A percentile compares a stretch with the other conserved stretches of the same genome.
These are phyloP conservation scores for Ciconia stormi DNA, from an alignment of 2,113 vertebrate species.

Conservation along the genomic window DNA sequence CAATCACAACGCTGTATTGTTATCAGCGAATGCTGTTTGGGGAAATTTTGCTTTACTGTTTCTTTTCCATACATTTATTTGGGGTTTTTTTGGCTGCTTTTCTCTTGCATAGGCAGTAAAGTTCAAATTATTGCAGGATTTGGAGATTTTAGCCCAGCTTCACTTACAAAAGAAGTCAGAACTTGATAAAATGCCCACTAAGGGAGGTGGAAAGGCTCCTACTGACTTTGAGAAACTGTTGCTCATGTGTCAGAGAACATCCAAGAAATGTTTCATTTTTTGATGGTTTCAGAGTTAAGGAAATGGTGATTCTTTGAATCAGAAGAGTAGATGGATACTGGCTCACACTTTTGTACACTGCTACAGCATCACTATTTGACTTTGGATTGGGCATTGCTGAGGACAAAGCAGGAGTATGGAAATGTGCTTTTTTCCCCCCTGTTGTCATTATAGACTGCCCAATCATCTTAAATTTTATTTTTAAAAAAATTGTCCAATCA, in stretches of 20 bases:
- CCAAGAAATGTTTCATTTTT: background rate
- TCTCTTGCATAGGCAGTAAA: background rate
- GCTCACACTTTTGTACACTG: background rate
- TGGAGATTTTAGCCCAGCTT: background rate
- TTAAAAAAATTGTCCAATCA: background rate
- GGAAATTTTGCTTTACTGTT: background rate
- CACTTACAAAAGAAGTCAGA: background rate
- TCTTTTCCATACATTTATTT: background rate
- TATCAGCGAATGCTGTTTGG: background rate
- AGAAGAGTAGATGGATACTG: background rate
- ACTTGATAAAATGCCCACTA: constrained; percentile 4
- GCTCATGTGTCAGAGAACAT: background rate
- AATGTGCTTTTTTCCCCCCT: background rate
- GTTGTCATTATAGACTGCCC: background rate
- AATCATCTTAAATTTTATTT: background rate
- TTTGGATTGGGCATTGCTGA: background rate
- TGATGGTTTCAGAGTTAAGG: background rate
- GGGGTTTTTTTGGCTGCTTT: background rate
- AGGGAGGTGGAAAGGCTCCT: background rate
- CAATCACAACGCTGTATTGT: background rate
- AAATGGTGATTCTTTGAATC: background rate
- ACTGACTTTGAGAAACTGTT: background rate
- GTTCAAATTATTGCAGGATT: background rate
- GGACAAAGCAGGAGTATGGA: background rate
- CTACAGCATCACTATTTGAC: background rate